These are phyloP conservation scores for Mormyrus lacerda DNA, from an alignment of 2,113 vertebrate species.

Conservation along the genomic window DNA sequence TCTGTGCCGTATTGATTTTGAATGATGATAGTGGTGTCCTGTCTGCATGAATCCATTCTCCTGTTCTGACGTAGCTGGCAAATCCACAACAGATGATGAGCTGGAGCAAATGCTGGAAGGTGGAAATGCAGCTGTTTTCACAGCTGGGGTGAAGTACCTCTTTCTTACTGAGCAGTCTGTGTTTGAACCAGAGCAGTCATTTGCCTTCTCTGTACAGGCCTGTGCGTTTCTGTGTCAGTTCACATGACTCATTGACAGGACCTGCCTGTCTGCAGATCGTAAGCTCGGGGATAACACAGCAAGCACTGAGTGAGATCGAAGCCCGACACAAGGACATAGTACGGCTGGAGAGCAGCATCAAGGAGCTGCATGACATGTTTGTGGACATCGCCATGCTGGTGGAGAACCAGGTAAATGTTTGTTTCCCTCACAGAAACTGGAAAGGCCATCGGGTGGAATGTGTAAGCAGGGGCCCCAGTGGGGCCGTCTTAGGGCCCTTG, in stretches of 20 bases:
- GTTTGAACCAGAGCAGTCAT: not conserved
- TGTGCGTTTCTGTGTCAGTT: not conserved
- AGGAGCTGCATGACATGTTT: constrained; percentile 92
- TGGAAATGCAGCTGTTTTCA: constrained; percentile 83
- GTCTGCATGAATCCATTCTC: not conserved
- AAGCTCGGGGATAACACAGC: constrained; percentile 86
- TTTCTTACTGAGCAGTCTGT: not conserved
- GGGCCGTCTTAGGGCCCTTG: not conserved
- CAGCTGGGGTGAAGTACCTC: constrained; percentile 70
- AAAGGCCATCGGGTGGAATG: not conserved
- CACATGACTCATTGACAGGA: not conserved
- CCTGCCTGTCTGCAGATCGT: constrained; percentile 52
- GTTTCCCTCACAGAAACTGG: not conserved
- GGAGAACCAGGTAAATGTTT: constrained; percentile 62
- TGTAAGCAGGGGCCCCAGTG: not conserved
- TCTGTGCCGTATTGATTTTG: not conserved
- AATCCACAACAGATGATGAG: constrained; percentile 83
- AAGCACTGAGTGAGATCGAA: constrained; percentile 93
- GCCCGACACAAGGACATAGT: constrained; percentile 90
- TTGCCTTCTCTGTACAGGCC: not conserved
- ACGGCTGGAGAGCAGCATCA: constrained; percentile 90
- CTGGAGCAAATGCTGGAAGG: constrained; percentile 93
- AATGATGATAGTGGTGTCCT: not conserved
- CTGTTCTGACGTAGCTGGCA: constrained; percentile 67
- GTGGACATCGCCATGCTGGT: constrained; percentile 91